Conservation (phyloP, 2,888 invertebrate genomes). For the Apamea epomidion region DNA sequence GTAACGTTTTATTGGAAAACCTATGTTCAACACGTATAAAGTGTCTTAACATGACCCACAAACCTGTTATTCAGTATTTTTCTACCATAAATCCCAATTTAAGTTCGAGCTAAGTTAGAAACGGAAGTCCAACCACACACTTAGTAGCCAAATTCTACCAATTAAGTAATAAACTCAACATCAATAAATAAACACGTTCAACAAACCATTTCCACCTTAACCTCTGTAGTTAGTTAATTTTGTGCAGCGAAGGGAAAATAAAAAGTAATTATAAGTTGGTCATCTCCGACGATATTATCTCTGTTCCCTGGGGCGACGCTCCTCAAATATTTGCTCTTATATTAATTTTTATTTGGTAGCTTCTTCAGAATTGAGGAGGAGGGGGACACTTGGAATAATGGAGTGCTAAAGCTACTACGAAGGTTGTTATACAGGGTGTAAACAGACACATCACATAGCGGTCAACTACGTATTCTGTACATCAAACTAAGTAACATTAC, state of each 20-base stretch:
- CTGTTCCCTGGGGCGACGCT: slow-evolving; percentile 67
- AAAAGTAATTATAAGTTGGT: slow-evolving; percentile 84
- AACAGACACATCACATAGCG: too few species aligned
- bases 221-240: slow-evolving; percentile 66
- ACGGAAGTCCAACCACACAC: neutral
- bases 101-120: neutral
- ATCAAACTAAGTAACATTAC: too few species aligned
- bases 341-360: slow-evolving; percentile 69
- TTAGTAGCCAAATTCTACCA: neutral
- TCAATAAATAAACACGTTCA: slow-evolving; percentile 29
- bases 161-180: slow-evolving; percentile 4
- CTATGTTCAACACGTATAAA: neutral
- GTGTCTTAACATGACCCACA: neutral
- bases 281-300: slow-evolving; percentile 76
- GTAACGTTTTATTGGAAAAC: neutral
- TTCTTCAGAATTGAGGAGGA: slow-evolving; percentile 48
- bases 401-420: slow-evolving; percentile 10
- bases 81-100: neutral
- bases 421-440: neutral
- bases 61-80: neutral
- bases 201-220: slow-evolving; percentile 52
- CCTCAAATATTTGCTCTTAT: slow-evolving; percentile 72
- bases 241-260: slow-evolving; percentile 75
- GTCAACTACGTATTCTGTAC: too few species aligned
- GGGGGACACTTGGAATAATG: slow-evolving; percentile 34